Evolutionary conservation across 2,797 vertebrate species (phyloP).

Genomic region (Paratrypauchen microcephalus): DNA sequence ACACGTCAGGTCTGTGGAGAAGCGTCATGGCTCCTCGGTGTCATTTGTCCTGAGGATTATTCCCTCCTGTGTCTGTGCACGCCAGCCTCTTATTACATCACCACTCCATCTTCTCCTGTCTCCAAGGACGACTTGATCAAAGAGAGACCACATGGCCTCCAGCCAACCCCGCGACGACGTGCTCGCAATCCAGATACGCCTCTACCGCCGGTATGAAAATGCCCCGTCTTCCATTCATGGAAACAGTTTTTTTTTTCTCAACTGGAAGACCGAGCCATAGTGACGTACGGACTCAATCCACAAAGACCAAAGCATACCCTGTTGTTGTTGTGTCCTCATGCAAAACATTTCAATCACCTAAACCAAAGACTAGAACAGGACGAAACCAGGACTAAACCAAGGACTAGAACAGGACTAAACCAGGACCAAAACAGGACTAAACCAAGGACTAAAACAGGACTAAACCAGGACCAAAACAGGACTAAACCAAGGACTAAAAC

Average conservation of each 20-base stretch:
- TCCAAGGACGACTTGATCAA: constrained; percentile 68
- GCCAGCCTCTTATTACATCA: constrained; percentile 65
- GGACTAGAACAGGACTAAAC: too few relatives aligned
- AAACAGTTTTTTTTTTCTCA: neutral
- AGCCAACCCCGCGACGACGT: constrained; percentile 6
- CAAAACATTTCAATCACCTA: too few relatives aligned
- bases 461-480: too few relatives aligned
- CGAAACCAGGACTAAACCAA: too few relatives aligned
- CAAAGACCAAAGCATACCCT: too few relatives aligned
- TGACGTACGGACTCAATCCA: too few relatives aligned
- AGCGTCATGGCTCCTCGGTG: constrained; percentile 30
- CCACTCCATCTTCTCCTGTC: constrained; percentile 41
- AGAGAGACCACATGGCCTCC: constrained; percentile 35
- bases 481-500: too few relatives aligned
- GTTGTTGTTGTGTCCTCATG: too few relatives aligned
- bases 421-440: too few relatives aligned
- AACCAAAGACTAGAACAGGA: too few relatives aligned
- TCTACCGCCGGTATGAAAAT: neutral
- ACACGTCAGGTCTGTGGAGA: constrained; percentile 11
- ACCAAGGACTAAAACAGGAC: too few relatives aligned
- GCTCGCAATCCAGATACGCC: neutral
- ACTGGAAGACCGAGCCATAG: too few relatives aligned
- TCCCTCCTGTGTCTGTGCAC: constrained; percentile 44
- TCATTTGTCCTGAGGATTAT: constrained; percentile 62
- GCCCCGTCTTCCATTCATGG: neutral